Conservation (phyloP, 2,888 invertebrate genomes). For the Anodontia alba region DNA sequence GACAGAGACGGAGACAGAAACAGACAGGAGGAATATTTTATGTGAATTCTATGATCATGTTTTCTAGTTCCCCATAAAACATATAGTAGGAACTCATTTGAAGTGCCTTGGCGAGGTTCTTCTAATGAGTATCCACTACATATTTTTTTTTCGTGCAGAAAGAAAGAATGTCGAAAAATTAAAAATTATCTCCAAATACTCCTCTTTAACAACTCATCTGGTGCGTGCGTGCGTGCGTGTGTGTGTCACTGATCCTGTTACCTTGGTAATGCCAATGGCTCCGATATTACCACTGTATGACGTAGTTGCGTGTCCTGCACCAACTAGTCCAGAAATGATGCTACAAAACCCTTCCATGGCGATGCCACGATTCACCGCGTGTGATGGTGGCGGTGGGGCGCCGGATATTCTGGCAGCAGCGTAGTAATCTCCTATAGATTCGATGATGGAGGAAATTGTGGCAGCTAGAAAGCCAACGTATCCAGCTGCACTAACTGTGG, state of each 20-base stretch:
- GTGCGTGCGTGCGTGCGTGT: too few relatives aligned
- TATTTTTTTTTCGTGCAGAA: too few relatives aligned
- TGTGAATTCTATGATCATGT: too few relatives aligned
- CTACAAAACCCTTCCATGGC: conserved; percentile 93
- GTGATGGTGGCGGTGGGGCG: conserved; percentile 92
- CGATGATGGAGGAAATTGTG: conserved; percentile 78
- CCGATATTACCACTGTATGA: conserved; percentile 96
- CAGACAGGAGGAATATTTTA: too few relatives aligned
- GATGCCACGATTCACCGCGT: conserved; percentile 91
- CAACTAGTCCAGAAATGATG: conserved; percentile 92
- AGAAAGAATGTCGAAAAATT: too few relatives aligned
- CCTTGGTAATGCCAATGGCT: conserved; percentile 94
- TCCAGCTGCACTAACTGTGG: conserved; percentile 77
- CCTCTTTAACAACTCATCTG: too few relatives aligned
- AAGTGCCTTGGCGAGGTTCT: too few relatives aligned
- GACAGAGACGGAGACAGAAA: too few relatives aligned
- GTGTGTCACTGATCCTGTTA: conserved; percentile 83
- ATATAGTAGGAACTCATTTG: too few relatives aligned
- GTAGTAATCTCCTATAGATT: conserved; percentile 92
- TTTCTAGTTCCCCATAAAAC: too few relatives aligned
- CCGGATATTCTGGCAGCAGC: conserved; percentile 90
- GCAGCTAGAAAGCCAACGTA: conserved; percentile 80
- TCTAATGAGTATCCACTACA: too few relatives aligned
- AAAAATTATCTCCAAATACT: too few relatives aligned
- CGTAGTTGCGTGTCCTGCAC: conserved; percentile 94